Conservation (phyloP, 1,140 invertebrate species). For the Drosophila lacteicornis region DNA sequence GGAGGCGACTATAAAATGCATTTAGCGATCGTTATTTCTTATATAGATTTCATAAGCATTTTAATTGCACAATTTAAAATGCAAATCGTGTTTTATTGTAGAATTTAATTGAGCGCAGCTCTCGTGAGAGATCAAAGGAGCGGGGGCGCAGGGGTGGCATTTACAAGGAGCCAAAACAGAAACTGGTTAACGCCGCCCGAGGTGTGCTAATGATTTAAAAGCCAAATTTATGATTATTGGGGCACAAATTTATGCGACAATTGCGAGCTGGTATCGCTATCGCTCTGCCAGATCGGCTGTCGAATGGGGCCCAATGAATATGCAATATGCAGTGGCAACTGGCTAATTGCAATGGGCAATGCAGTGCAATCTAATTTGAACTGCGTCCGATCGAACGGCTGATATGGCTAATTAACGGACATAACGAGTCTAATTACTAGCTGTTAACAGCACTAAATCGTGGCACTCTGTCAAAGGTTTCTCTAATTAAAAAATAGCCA, state of each 20-base stretch:
- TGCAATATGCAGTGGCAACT: conserved; percentile 58
- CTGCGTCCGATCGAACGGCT: conserved; percentile 18
- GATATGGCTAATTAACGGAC: conserved; percentile 74
- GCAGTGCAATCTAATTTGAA: conserved; percentile 21
- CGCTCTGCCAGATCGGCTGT: conserved; percentile 6
- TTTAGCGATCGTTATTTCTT: conserved; percentile 77
- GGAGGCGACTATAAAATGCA: conserved; percentile 72
- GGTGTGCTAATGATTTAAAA: conserved; percentile 80
- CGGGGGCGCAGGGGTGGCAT: conserved; percentile 4
- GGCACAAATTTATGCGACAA: conserved; percentile 62
- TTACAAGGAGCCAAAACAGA: conserved; percentile 19
- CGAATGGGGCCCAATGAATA: conserved; percentile 58
- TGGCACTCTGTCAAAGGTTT: conserved; percentile 60
- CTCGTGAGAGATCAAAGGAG: conserved; percentile 58
- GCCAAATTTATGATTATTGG: conserved; percentile 75
- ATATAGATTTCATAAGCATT: conserved; percentile 84
- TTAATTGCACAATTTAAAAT: conserved; percentile 84
- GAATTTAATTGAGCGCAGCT: conserved; percentile 77
- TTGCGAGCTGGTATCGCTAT: conserved; percentile 14
- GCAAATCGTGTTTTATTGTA: conserved; percentile 81
- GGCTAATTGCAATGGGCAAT: conserved; percentile 57
- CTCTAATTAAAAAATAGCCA: background rate
- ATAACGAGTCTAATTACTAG: conserved; percentile 77
- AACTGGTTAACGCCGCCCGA: conserved; percentile 60
- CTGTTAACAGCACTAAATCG: conserved; percentile 80